Evolutionary conservation across 2,113 vertebrate genomes (phyloP).

Genomic region (Leptocoma aspasia): DNA sequence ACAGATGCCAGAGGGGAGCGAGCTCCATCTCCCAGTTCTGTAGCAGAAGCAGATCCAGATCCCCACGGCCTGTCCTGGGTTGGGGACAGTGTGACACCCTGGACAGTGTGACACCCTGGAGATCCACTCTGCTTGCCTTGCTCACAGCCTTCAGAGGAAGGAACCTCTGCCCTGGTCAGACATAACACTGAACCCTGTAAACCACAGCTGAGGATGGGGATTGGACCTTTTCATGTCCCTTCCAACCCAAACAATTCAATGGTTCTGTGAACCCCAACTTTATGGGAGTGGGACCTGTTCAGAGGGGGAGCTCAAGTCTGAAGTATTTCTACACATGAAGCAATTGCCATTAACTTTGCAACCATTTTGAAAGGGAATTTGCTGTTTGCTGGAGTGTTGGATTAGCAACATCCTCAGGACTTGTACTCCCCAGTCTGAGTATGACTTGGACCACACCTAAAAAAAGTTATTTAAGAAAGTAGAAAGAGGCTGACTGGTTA

Average conservation of each 20-base stretch:
- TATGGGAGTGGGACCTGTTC: not conserved
- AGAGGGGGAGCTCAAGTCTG: not conserved
- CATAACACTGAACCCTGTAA: not conserved
- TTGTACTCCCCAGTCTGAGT: not conserved
- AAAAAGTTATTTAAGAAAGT: not conserved
- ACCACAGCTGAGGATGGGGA: not conserved
- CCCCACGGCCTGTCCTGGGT: accelerated
- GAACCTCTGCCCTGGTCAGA: not conserved
- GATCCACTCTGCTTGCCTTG: not conserved
- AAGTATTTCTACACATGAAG: not conserved
- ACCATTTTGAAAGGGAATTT: not conserved
- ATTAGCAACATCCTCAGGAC: not conserved
- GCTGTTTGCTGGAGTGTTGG: not conserved
- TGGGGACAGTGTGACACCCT: not conserved
- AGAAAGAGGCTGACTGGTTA: not conserved
- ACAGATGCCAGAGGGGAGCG: not conserved
- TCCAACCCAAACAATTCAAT: not conserved
- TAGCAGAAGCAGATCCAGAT: not conserved
- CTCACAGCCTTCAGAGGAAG: not conserved
- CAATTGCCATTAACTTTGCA: not conserved
- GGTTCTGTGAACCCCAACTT: not conserved
- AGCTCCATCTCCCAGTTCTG: not conserved
- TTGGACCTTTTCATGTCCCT: not conserved
- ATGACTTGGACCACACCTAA: not conserved
- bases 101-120: not conserved